phyloP scores from a whole-genome alignment of 2,888 invertebrate species.

The Glaucopsyche alexis region DNA sequence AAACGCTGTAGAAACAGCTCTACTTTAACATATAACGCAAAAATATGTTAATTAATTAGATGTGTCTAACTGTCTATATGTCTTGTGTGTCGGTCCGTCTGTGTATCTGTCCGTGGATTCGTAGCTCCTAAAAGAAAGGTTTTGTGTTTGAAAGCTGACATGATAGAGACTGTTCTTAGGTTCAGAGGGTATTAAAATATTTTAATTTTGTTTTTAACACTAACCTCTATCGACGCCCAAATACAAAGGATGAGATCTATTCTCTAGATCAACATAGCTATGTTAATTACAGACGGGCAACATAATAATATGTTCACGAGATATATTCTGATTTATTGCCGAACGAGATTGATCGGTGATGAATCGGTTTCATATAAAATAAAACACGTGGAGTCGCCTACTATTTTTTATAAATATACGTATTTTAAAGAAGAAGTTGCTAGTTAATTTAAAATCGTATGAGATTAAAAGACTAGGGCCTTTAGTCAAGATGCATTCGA shows the following conservation, averaged over 20 bases:
- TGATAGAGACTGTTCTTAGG: no score
- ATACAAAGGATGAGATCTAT: constrained; percentile 42
- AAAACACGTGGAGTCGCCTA: constrained; percentile 47
- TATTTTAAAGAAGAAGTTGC: neutral
- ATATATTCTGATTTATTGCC: constrained; percentile 65
- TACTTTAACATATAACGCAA: no score
- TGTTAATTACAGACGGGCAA: constrained; percentile 59
- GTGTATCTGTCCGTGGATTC: no score
- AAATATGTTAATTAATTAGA: no score
- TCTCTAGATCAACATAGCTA: constrained; percentile 50
- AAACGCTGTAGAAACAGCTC: no score
- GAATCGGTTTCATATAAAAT: constrained; percentile 48
- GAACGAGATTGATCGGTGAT: constrained; percentile 73
- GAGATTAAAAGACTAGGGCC: no score
- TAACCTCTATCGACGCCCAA: constrained; percentile 31
- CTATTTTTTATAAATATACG: neutral
- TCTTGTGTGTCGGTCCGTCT: no score
- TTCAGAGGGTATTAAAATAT: no score
- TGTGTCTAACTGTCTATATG: no score
- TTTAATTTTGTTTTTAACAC: neutral
- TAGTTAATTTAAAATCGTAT: neutral
- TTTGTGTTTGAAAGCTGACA: no score
- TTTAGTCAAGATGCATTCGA: no score
- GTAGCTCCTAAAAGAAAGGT: no score
- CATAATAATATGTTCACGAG: constrained; percentile 58